phyloP scores from a whole-genome alignment of 2,113 vertebrate genomes.

The Hypomesus transpacificus region DNA sequence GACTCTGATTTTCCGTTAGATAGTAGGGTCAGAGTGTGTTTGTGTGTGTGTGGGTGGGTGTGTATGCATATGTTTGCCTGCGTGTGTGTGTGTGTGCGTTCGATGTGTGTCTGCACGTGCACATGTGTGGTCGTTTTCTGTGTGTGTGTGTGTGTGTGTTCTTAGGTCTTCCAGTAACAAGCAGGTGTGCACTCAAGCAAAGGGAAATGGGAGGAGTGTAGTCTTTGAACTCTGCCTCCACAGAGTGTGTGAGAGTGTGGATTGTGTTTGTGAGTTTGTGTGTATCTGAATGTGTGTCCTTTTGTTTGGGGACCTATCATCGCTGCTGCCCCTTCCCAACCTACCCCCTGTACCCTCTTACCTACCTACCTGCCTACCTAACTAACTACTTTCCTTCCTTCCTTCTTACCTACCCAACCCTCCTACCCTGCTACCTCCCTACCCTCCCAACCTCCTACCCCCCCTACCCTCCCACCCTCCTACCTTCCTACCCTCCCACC shows the following conservation, averaged over 20 bases:
- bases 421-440: no score
- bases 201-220: neutral
- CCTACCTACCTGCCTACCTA: no score
- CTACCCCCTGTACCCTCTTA: no score
- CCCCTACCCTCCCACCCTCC: no score
- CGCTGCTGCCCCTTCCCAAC: no score
- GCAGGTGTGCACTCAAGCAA: constrained; percentile 51
- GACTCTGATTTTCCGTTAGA: constrained; percentile 74
- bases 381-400: no score
- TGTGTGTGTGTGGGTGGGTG: constrained; percentile 24
- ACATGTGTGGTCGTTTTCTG: neutral
- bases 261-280: neutral
- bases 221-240: constrained; percentile 49
- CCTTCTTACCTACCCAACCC: no score
- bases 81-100: constrained; percentile 16
- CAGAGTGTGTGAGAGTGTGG: neutral
- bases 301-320: constrained; percentile 3
- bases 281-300: constrained; percentile 13
- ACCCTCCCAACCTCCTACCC: no score
- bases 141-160: constrained; percentile 1
- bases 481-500: no score
- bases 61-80: neutral
- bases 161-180: neutral
- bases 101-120: neutral
- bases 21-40: constrained; percentile 40